These are phyloP conservation scores for Drosophila rhopaloa DNA, from an alignment of 1,140 invertebrate genomes.

Conservation along the genomic window DNA sequence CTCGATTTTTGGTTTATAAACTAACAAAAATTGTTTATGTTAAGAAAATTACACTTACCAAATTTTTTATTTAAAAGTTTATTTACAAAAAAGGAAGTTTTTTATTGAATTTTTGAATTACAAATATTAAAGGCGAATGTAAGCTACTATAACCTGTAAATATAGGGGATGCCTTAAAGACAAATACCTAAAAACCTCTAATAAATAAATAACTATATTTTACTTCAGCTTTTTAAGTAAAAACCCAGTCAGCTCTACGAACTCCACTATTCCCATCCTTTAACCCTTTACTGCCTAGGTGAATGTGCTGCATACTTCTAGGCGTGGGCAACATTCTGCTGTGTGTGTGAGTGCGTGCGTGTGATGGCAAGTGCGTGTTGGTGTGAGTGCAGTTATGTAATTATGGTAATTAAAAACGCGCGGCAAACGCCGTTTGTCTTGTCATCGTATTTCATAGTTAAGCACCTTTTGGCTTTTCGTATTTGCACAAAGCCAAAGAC, in stretches of 20 bases:
- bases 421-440: slow-evolving; percentile 50
- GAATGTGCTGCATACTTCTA: slow-evolving; percentile 69
- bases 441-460: slow-evolving; percentile 59
- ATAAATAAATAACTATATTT: too few species aligned
- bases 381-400: slow-evolving; percentile 72
- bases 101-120: too few species aligned
- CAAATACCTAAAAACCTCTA: too few species aligned
- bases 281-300: slow-evolving; percentile 13
- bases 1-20: too few species aligned
- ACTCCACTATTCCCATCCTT: not conserved
- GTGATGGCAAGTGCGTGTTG: slow-evolving; percentile 5
- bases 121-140: too few species aligned
- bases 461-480: slow-evolving; percentile 64
- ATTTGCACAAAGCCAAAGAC: slow-evolving; percentile 42
- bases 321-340: slow-evolving; percentile 56
- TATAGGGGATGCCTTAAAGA: too few species aligned
- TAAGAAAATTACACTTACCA: too few species aligned
- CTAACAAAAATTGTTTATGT: too few species aligned
- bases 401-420: slow-evolving; percentile 79
- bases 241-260: slow-evolving; percentile 8
- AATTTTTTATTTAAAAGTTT: too few species aligned
- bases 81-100: too few species aligned
- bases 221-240: not conserved
- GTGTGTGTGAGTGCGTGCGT: slow-evolving; percentile 31
- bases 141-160: too few species aligned